Evolutionary conservation across 1,140 invertebrate genomes (phyloP).

Genomic region (Apocrypta bakeri): DNA sequence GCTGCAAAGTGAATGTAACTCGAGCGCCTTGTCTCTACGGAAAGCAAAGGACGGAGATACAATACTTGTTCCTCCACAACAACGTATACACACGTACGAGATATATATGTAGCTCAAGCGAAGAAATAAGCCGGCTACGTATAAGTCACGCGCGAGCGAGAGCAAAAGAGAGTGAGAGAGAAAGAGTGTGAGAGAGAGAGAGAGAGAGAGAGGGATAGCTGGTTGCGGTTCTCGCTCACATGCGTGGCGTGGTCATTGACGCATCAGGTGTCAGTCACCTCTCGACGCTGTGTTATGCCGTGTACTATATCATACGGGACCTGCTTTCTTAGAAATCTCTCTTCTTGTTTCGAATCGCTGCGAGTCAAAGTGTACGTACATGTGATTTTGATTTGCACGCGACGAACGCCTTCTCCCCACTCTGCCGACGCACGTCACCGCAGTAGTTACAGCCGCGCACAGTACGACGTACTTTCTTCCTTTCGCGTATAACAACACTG

Average conservation of each 20-base stretch:
- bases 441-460: not conserved
- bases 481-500: too few species aligned
- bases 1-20: not conserved
- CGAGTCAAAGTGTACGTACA: not conserved
- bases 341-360: not conserved
- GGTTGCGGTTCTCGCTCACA: slow-evolving; percentile 55
- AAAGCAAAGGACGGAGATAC: not conserved
- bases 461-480: not conserved
- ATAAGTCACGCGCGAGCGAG: not conserved
- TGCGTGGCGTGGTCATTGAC: slow-evolving; percentile 72
- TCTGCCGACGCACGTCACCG: not conserved
- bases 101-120: not conserved
- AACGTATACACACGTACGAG: not conserved
- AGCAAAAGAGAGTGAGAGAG: not conserved
- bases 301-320: slow-evolving; percentile 13
- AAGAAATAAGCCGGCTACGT: not conserved
- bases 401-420: not conserved
- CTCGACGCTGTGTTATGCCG: slow-evolving; percentile 50
- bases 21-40: not conserved
- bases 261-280: slow-evolving; percentile 75
- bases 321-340: not conserved
- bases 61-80: not conserved
- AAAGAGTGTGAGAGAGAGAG: too few species aligned
- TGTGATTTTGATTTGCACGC: not conserved
- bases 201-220: too few species aligned